Conservation (phyloP, 1,140 invertebrate genomes). For the Sarcophaga peregrina region DNA sequence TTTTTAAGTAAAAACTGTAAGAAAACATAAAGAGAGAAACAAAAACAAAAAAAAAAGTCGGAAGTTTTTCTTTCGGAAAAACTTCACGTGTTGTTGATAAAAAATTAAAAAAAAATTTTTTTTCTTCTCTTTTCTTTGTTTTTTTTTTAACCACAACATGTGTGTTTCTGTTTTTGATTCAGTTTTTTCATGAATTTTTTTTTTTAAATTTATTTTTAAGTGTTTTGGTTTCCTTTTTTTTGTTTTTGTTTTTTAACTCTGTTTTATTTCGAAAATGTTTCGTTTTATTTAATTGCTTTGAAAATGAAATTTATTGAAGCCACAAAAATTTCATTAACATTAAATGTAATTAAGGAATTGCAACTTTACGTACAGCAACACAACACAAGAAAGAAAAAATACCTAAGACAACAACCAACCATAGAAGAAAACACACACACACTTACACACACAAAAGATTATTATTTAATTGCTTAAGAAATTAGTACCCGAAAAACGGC, state of each 20-base stretch:
- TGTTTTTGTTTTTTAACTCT: background rate
- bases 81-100: no score
- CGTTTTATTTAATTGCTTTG: conserved; percentile 34
- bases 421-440: background rate
- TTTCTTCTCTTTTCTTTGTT: no score
- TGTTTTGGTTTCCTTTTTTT: background rate
- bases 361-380: background rate
- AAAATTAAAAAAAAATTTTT: no score
- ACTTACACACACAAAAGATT: background rate
- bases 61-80: background rate
- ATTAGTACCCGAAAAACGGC: background rate
- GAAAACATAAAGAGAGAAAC: no score
- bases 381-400: background rate
- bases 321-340: conserved; percentile 42
- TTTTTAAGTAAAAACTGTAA: no score
- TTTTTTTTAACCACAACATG: conserved; percentile 5
- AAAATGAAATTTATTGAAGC: conserved; percentile 38
- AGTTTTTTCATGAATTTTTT: conserved; percentile 23
- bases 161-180: background rate
- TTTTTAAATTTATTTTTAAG: background rate
- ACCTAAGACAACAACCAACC: background rate
- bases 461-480: conserved; percentile 16
- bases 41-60: no score
- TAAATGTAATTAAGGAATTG: conserved; percentile 34
- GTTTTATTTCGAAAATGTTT: conserved; percentile 23